Percentiles rank a stretch among this genome's conserved stretches.
Evolutionary conservation across 2,797 vertebrate genomes (phyloP).

Genomic region (Okamejei kenojei): DNA sequence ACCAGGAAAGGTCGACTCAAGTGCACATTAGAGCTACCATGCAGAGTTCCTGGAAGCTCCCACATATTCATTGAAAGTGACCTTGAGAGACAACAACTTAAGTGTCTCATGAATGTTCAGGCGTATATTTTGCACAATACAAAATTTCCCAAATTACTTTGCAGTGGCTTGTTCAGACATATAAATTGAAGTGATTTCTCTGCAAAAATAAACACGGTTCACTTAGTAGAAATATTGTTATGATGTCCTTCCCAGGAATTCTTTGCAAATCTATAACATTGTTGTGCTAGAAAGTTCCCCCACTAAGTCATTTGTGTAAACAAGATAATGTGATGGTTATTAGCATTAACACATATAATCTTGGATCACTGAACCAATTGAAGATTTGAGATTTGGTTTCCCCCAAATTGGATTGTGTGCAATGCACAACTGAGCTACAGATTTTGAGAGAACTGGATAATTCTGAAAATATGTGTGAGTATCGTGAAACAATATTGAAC

Average conservation of each 20-base stretch:
- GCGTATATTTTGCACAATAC: conserved; percentile 34
- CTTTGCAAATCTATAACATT: neutral
- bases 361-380: no score
- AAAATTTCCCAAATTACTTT: conserved; percentile 44
- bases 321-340: neutral
- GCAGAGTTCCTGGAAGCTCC: conserved; percentile 42
- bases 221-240: neutral
- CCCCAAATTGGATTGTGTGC: neutral
- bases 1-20: conserved; percentile 48
- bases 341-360: no score
- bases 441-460: no score
- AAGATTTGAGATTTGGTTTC: neutral
- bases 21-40: conserved; percentile 47
- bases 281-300: neutral
- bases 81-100: conserved; percentile 46
- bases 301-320: neutral
- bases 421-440: neutral
- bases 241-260: neutral
- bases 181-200: neutral
- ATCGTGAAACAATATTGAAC: no score
- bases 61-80: conserved; percentile 46
- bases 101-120: conserved; percentile 46
- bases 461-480: no score
- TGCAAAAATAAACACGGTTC: conserved; percentile 6
- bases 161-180: conserved; percentile 33